Conservation (phyloP, 2,888 invertebrate genomes). For the Nemoura dubitans region DNA sequence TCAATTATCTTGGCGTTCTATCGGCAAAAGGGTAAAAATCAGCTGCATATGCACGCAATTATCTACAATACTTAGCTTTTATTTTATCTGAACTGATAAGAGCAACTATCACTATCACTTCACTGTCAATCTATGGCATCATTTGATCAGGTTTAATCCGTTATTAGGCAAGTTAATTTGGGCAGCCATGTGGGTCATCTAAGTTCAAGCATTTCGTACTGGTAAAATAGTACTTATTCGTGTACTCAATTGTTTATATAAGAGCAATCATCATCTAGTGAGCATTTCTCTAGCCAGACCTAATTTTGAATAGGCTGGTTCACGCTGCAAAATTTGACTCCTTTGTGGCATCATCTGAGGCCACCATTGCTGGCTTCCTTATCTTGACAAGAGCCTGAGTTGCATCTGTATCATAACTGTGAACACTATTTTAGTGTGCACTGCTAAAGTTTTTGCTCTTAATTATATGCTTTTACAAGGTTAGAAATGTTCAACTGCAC, state of each 20-base stretch:
- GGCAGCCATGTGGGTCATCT: conserved; percentile 3
- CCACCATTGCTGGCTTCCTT: conserved; percentile 3
- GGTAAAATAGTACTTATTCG: not conserved
- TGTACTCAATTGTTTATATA: not conserved
- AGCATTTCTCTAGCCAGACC: not conserved
- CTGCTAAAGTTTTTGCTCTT: too few relatives aligned
- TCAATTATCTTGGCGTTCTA: not conserved
- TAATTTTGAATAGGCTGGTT: not conserved
- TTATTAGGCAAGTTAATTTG: not conserved
- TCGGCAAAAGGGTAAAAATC: not conserved
- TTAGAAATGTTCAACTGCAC: too few relatives aligned
- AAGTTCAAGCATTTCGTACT: not conserved
- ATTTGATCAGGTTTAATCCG: not conserved
- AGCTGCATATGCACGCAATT: not conserved
- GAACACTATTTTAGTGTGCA: not conserved
- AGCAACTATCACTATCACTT: not conserved
- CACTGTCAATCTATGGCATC: not conserved
- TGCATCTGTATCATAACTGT: not conserved
- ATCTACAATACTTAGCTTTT: not conserved
- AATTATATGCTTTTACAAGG: too few relatives aligned
- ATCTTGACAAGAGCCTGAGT: not conserved
- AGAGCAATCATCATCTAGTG: not conserved
- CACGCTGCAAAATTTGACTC: not conserved
- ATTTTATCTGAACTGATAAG: not conserved
- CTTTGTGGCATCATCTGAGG: not conserved